Conservation (phyloP, 2,797 vertebrate genomes). For the Gephyroberyx darwinii region DNA sequence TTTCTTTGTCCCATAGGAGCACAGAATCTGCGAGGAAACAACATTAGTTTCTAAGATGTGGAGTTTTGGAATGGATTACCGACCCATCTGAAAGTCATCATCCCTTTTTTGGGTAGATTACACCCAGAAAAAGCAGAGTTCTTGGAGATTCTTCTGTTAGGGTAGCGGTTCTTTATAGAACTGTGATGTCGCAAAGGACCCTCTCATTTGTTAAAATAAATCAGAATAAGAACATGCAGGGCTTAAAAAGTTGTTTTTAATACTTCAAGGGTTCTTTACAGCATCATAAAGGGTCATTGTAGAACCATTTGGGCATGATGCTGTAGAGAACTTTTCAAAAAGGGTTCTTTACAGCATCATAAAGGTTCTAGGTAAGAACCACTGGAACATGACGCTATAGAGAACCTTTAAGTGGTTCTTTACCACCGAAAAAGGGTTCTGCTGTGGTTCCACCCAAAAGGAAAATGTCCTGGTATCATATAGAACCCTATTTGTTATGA, state of each 20-base stretch:
- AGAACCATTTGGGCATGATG: not conserved
- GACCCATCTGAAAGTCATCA: constrained; percentile 45
- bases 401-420: not conserved
- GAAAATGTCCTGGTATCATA: too few species aligned
- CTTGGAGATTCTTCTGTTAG: not conserved
- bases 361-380: not conserved
- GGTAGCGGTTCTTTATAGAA: not conserved
- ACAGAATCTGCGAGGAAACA: constrained; percentile 16
- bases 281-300: not conserved
- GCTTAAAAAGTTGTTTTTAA: constrained; percentile 7
- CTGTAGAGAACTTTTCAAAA: constrained; percentile 12
- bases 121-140: not conserved
- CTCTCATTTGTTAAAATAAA: too few species aligned
- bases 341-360: not conserved
- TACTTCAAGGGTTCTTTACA: constrained; percentile 7
- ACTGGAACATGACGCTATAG: not conserved
- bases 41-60: constrained; percentile 13
- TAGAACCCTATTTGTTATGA: not conserved
- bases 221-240: too few species aligned
- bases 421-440: too few species aligned
- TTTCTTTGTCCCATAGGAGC: constrained; percentile 8
- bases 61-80: constrained; percentile 24
- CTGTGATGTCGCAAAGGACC: too few species aligned
- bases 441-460: too few species aligned
- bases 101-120: constrained; percentile 17